phyloP scores from a whole-genome alignment of 2,888 invertebrate genomes.

The Athalia cordata region DNA sequence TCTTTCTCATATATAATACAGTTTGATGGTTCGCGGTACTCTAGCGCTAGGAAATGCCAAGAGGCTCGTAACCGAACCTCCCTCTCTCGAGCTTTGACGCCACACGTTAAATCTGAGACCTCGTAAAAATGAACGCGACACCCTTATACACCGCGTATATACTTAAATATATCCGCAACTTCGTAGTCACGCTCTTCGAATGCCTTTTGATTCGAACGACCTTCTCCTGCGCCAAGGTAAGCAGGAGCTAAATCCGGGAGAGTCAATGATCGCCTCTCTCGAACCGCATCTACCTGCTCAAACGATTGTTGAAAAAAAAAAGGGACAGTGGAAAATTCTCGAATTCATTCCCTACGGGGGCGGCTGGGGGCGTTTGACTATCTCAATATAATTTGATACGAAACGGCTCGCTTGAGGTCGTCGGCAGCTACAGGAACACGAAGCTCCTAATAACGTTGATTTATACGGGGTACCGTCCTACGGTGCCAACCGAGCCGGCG shows the following conservation, averaged over 20 bases:
- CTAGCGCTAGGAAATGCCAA: conserved; percentile 3
- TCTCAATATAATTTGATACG: conserved; percentile 71
- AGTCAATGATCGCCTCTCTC: no score
- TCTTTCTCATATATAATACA: neutral
- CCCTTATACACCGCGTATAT: neutral
- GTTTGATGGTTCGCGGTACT: neutral
- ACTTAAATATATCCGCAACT: neutral
- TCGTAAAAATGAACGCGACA: conserved; percentile 40
- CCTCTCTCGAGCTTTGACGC: neutral
- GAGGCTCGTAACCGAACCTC: conserved; percentile 29
- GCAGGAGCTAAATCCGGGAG: no score
- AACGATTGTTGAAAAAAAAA: neutral
- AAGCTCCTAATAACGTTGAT: conserved; percentile 72
- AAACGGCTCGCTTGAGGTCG: conserved; percentile 67
- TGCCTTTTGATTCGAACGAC: conserved; percentile 4
- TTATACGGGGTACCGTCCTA: conserved; percentile 60
- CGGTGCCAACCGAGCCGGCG: conserved; percentile 33
- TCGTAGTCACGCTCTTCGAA: neutral
- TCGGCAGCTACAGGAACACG: conserved; percentile 64
- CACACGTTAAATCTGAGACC: conserved; percentile 38
- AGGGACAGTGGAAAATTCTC: neutral
- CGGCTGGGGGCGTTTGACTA: conserved; percentile 49
- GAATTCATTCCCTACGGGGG: neutral
- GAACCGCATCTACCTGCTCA: no score
- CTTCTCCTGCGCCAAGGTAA: neutral